Conservation (phyloP, 2,797 vertebrate species). For the Agapornis canus region DNA sequence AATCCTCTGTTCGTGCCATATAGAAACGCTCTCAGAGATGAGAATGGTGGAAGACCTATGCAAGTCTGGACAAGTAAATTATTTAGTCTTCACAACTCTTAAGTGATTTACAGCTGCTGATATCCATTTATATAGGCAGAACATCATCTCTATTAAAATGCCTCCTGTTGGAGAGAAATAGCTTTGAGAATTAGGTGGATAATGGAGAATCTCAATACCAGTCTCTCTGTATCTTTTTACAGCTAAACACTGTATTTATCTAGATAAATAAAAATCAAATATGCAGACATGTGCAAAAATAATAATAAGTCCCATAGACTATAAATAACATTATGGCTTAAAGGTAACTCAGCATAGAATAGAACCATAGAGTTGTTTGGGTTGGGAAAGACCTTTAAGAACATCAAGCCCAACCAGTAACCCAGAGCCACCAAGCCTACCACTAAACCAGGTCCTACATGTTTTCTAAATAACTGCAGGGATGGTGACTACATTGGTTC, state of each 20-base stretch:
- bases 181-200: not conserved
- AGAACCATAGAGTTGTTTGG: not conserved
- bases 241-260: not conserved
- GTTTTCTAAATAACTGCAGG: not conserved
- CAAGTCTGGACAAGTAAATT: not conserved
- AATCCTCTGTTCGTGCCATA: accelerated
- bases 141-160: not conserved
- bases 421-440: not conserved
- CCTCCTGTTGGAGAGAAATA: not conserved
- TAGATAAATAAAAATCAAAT: not conserved
- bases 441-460: not conserved
- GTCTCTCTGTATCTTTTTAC: not conserved
- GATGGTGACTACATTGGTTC: not conserved
- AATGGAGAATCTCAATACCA: not conserved
- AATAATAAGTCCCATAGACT: not conserved
- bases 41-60: accelerated
- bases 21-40: accelerated
- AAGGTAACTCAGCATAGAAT: not conserved
- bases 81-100: not conserved
- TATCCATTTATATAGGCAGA: not conserved
- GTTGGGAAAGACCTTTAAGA: not conserved
- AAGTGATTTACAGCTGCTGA: not conserved
- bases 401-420: not conserved
- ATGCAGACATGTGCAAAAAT: not conserved
- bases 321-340: not conserved